phyloP scores from a whole-genome alignment of 2,888 invertebrate species.

The Idaea aversata region DNA sequence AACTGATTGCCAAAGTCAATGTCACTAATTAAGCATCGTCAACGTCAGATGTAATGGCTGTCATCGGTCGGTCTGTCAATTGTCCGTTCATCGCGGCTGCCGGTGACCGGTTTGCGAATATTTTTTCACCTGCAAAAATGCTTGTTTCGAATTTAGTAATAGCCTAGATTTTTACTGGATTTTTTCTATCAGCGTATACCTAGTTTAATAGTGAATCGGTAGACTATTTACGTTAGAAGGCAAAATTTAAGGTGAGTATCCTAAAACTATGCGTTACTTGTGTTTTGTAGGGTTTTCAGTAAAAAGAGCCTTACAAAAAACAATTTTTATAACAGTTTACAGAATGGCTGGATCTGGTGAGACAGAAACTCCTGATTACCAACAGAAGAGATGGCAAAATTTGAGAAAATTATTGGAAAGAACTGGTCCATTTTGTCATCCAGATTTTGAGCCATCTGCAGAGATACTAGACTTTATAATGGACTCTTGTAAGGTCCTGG shows the following conservation, averaged over 20 bases:
- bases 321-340: background rate
- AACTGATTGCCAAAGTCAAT: background rate
- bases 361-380: slow-evolving; percentile 51
- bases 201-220: background rate
- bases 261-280: background rate
- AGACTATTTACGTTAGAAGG: background rate
- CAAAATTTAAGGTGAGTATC: background rate
- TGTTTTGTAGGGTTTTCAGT: background rate
- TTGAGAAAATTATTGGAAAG: slow-evolving; percentile 92
- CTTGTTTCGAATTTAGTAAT: background rate
- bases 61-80: background rate
- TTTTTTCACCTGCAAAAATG: background rate
- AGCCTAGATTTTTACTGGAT: background rate
- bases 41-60: background rate
- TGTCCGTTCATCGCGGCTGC: background rate
- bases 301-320: background rate
- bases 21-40: background rate
- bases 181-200: background rate
- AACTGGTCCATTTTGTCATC: slow-evolving; percentile 95
- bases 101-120: background rate
- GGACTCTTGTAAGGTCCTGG: slow-evolving; percentile 91
- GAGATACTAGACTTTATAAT: slow-evolving; percentile 92
- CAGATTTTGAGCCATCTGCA: slow-evolving; percentile 93
- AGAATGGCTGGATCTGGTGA: slow-evolving; percentile 49
- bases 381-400: slow-evolving; percentile 88